phyloP scores from a whole-genome alignment of 2,888 invertebrate genomes.

The Taphrorychus bicolor region DNA sequence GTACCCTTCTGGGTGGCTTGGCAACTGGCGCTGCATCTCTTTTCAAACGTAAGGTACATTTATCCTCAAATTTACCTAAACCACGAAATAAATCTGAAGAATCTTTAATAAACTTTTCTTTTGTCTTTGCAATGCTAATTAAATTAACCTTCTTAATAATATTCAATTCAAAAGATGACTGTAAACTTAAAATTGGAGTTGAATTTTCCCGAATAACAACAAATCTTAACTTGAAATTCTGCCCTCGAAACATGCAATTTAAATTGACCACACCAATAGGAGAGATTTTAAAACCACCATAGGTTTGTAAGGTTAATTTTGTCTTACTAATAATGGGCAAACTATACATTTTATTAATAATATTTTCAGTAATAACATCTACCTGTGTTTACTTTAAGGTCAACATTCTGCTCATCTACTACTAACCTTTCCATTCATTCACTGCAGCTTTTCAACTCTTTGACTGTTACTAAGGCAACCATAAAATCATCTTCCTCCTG shows the following conservation, averaged over 20 bases:
- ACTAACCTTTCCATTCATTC: background rate
- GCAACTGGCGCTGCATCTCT: background rate
- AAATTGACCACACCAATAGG: background rate
- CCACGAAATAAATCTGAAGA: background rate
- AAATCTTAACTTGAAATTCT: background rate
- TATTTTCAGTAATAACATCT: background rate
- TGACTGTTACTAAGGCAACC: background rate
- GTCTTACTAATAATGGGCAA: background rate
- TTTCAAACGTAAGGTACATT: background rate
- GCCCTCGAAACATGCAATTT: background rate
- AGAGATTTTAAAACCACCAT: background rate
- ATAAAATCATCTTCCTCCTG: background rate
- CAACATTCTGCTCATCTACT: background rate
- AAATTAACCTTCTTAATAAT: background rate
- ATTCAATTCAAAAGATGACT: background rate
- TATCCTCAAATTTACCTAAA: background rate
- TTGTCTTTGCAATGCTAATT: background rate
- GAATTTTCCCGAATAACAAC: too few relatives aligned
- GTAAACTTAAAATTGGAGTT: background rate
- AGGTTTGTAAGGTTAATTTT: background rate
- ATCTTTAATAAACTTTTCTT: background rate
- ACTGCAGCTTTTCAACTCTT: background rate
- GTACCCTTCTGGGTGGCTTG: background rate
- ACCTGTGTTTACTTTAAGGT: background rate
- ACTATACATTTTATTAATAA: background rate